phyloP scores from a whole-genome alignment of 2,797 vertebrate genomes.

The Scleropages formosus region DNA sequence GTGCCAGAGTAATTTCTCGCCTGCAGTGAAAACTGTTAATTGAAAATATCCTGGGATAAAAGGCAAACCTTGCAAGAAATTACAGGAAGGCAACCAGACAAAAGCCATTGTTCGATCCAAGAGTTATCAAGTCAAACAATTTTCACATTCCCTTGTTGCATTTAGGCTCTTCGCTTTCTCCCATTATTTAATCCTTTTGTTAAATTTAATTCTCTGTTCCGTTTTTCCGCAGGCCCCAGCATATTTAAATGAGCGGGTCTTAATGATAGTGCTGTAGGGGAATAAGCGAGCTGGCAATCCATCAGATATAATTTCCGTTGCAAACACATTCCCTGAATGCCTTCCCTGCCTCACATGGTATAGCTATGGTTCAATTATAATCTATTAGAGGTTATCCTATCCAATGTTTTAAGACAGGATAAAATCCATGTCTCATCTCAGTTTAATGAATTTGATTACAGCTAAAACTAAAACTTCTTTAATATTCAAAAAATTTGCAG shows the following conservation, averaged over 20 bases:
- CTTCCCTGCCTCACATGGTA: not conserved
- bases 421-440: not conserved
- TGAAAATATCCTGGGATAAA: not conserved
- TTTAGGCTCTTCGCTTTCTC: not conserved
- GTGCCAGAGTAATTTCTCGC: conserved; percentile 3
- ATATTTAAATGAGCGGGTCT: conserved; percentile 23
- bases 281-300: not conserved
- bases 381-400: conserved; percentile 11
- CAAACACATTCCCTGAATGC: not conserved
- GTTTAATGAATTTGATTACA: conserved; percentile 16
- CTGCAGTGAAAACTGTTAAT: conserved; percentile 16
- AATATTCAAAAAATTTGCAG: not conserved
- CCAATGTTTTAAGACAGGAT: not conserved
- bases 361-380: not conserved
- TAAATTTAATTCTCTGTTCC: not conserved
- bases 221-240: not conserved
- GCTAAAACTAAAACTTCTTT: conserved; percentile 13
- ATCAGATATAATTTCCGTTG: not conserved
- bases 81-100: not conserved
- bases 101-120: conserved; percentile 3
- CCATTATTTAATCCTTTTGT: not conserved
- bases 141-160: conserved; percentile 4
- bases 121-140: not conserved
- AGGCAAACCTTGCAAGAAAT: conserved; percentile 1
- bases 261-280: conserved; percentile 5